Evolutionary conservation across 2,797 vertebrate genomes (phyloP), one percentile per base, ranked within the genome.

Genomic region (Leptoclinus maculatus): DNA sequence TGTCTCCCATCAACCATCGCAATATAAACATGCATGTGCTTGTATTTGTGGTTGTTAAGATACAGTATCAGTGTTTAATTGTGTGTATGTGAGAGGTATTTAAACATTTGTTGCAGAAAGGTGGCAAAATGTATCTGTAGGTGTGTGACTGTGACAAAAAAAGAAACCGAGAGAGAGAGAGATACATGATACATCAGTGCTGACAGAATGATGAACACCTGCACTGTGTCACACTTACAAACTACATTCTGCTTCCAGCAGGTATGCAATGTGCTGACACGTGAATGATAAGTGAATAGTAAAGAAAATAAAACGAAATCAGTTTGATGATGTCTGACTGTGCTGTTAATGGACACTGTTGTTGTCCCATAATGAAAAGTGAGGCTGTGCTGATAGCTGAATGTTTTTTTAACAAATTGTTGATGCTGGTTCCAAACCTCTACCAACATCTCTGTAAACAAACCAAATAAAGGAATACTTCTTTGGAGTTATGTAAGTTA

Each of bases 151-250:
- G 66, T 39, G 59, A 69, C 49, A 21, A 39, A 49, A 25, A 62
- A n/a, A 34, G 49, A 67, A 66, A 56, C 39, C 2, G 36, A 39
- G 14, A 66, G 1, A 58, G n/a, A 62, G 32, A 32, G 32, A 34
- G 7, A 34, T 13, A 62, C 27, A 59, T 12, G 41, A 59, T 32
- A 29, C 56, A 70, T 53, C 71, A 47, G 71, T 0, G 2, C 27
- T 74, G 69, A 78, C 58, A 57, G 49, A 74, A 47, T 74, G 64
- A 84, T 36, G 16, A 71, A 78, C 34, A 72, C 58, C 43, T 74
- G 54, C 58, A 43, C 2, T 17, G 62, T 68, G 65, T 77, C 64
- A 19, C 2, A 53, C 45, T 21, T 54, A 23, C n/a, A 53, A 56
- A 68, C 56, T 32, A 34, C 17, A 60, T n/a, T 34, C 8, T 41